Base-by-base conservation (phyloP, 2,797 vertebrate genomes). In the Ara ararauna region DNA sequence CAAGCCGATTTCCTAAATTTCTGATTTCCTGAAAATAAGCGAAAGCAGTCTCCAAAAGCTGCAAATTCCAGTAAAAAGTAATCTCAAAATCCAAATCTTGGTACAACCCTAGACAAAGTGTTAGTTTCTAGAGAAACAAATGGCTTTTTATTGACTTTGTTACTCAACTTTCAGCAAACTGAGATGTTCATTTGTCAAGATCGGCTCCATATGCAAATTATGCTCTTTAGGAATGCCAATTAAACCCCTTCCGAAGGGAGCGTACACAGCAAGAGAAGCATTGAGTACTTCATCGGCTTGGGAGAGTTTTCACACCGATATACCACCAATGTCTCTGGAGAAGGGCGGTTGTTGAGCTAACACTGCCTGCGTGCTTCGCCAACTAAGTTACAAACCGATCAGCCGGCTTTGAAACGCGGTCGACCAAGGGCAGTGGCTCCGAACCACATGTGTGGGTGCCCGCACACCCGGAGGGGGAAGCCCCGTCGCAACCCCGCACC, bases 381-480 rank as follows among this genome's bases (percentile, higher is more conserved):
- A 36, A 16, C 56, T 17, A 24, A 7, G 23, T 26, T 4, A 14
- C 54, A 8, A 11, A 14, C 7, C 10, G 3, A 9, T 29, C 48
- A 17, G 20, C 9, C 7, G 7, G 13, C 42, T 3, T 3, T 4
- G 9, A 7, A 10, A 5, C 13, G 27, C 11, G 5, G 30, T 19
- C 0, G n/a, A 19, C 2, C 15, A n/a, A 3, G 5, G 16, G 10
- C 34, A 2, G 7, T 0, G 24, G 2, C 29, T 4, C 1, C 2
- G 34, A 36, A 40, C 11, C 61, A 10, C 54, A 7, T 5, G 29
- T 15, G 18, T 29, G 9, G 44, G 11, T 12, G 8, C 47, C 5
- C 23, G 18, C 3, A 13, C 34, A 11, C 15, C 36, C 26, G 26
- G 3, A 21, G 18, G 3, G 7, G 19, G 1, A 30, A 34, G n/a